Evolutionary conservation across 2,113 vertebrate genomes (phyloP).

Genomic region (Neolamprologus brichardi): DNA sequence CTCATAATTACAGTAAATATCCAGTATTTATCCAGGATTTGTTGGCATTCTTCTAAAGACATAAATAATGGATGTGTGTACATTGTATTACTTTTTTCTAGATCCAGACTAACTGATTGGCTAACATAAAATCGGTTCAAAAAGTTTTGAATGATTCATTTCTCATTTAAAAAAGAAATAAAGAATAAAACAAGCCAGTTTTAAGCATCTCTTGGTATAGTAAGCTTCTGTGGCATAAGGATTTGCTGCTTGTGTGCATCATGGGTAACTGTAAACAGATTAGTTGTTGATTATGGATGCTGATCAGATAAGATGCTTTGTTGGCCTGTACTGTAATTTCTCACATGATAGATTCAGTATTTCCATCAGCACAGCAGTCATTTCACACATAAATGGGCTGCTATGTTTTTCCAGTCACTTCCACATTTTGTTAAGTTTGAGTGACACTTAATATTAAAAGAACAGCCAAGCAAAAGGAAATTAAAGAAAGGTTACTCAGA

Average conservation of each 20-base stretch:
- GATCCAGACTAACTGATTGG: neutral
- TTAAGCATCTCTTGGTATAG: neutral
- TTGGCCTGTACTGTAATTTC: neutral
- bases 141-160: accelerated
- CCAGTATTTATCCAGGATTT: neutral
- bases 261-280: neutral
- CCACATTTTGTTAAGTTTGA: neutral
- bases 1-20: neutral
- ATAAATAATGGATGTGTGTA: neutral
- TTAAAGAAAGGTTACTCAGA: neutral
- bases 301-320: neutral
- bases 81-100: neutral
- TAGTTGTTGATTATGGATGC: neutral
- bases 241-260: neutral
- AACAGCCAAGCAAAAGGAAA: neutral
- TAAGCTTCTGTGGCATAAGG: neutral
- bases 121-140: neutral
- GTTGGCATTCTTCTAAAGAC: neutral
- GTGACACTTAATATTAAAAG: neutral
- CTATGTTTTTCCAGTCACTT: neutral
- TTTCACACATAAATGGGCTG: neutral
- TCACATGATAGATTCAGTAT: neutral
- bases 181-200: neutral
- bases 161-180: neutral
- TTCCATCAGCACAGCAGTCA: neutral